Evolutionary conservation across 2,888 invertebrate genomes (phyloP), one percentile per base, ranked within the genome.

Genomic region (Zaprionus lineosus): DNA sequence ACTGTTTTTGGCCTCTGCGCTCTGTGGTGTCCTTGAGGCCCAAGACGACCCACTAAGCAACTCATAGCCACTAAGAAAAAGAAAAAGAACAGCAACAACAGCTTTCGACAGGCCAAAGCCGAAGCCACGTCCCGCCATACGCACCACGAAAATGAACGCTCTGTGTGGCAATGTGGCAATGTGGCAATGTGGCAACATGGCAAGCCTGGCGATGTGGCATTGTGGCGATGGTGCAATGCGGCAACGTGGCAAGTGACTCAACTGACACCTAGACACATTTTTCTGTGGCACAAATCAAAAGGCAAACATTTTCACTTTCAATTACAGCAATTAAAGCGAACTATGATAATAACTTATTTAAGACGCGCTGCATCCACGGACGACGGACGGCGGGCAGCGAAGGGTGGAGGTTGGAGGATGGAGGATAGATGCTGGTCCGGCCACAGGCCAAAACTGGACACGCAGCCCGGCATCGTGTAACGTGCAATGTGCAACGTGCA

Each of bases 321-420:
- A 86, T 86, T 87, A 87, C 87, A 86, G 87, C 86, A 86, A 86
- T 86, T 86, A 86, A 86, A 79, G 79, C 86, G 84, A 65, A 86
- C 87, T 82, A 87, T 84, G 86, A 86, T 86, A 86, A 86, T 86
- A 86, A 86, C 86, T 86, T 86, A 86, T 86, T 86, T 86, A 87
- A 85, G 86, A 66, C 66, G 67, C 63, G 55, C 51, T 34, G 39
- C 51, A 40, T 33, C 37, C n/a, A 24, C 16, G n/a, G 19, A 26
- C 21, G 19, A 41, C 24, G 11, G 19, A 52, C 26, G 11, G 12
- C 18, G 40, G n/a, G 16, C 21, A 15, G 41, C 24, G 11, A 18
- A 52, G 15, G 11, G 12, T 12, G 40, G n/a, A 15, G n/a, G 19
- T 21, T 19, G 19, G 41, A 18, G 11, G 19, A 52, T 16, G 11